Conservation (phyloP, 2,797 vertebrate genomes). For the Tangara arthus region DNA sequence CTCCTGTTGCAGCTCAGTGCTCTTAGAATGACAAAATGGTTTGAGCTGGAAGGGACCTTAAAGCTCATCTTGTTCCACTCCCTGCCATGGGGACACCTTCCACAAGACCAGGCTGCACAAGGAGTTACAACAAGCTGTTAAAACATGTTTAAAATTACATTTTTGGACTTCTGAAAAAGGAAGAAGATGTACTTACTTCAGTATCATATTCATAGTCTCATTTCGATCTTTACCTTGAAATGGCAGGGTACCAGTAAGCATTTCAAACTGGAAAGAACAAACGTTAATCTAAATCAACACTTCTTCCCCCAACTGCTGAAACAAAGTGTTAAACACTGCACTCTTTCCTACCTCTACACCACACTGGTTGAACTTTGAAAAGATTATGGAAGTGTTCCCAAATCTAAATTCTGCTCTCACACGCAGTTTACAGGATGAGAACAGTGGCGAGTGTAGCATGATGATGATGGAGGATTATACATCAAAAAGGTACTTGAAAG, state of each 20-base stretch:
- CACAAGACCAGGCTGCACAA: neutral
- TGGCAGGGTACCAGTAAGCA: constrained; percentile 95
- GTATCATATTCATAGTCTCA: constrained; percentile 99
- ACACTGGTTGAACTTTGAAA: neutral
- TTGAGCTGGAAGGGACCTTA: neutral
- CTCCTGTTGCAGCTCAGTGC: neutral
- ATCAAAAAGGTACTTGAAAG: neutral
- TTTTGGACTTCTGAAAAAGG: neutral
- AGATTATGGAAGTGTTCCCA: neutral
- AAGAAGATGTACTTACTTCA: constrained; percentile 87
- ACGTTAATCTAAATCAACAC: constrained; percentile 50
- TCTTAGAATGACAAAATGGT: neutral
- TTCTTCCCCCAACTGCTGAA: neutral
- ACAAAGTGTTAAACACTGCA: neutral
- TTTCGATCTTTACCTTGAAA: constrained; percentile 99
- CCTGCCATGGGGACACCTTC: neutral
- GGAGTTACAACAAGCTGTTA: neutral
- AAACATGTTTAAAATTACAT: neutral
- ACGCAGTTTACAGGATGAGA: neutral
- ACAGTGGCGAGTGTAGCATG: neutral
- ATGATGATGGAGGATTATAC: neutral
- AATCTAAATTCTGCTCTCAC: neutral
- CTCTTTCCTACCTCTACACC: neutral
- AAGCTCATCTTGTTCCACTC: neutral
- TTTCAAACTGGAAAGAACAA: constrained; percentile 89